Conservation (phyloP, 1,140 invertebrate genomes). For the Ganaspis sp. region DNA sequence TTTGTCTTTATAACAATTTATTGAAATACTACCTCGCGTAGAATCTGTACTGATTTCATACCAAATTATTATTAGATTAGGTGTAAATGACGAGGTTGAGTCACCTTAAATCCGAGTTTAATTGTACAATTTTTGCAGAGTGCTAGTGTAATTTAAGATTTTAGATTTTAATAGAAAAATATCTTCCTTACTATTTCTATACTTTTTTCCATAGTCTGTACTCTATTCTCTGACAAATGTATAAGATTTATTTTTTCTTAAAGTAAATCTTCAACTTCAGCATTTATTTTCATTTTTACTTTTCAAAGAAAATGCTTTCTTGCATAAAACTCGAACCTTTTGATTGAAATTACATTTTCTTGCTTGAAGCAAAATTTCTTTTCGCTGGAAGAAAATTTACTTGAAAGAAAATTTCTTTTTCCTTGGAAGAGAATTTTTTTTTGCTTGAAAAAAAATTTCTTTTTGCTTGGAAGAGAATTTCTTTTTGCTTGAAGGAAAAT, state of each 20-base stretch:
- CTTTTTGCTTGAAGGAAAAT: no score
- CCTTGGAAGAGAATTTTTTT: no score
- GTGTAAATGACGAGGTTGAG: neutral
- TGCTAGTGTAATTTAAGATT: slow-evolving; percentile 38
- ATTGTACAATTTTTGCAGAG: slow-evolving; percentile 27
- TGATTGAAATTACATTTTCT: no score
- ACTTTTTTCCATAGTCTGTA: slow-evolving; percentile 22
- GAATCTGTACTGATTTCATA: slow-evolving; percentile 23
- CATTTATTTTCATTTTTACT: neutral
- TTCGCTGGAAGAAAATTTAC: no score
- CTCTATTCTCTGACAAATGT: slow-evolving; percentile 1
- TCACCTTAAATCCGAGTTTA: neutral
- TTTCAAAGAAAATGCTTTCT: no score
- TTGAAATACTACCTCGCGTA: slow-evolving; percentile 24
- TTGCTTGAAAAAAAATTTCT: no score
- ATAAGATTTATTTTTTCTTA: slow-evolving; percentile 32
- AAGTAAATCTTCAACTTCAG: neutral
- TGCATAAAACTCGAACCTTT: no score
- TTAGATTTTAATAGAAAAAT: neutral
- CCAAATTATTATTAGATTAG: neutral
- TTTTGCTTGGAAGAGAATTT: no score
- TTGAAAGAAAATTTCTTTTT: no score
- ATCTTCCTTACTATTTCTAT: slow-evolving; percentile 32
- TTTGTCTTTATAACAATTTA: neutral
- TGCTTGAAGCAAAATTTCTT: no score